Evolutionary conservation across 2,113 vertebrate species (phyloP).

Genomic region (Labeo rohita): DNA sequence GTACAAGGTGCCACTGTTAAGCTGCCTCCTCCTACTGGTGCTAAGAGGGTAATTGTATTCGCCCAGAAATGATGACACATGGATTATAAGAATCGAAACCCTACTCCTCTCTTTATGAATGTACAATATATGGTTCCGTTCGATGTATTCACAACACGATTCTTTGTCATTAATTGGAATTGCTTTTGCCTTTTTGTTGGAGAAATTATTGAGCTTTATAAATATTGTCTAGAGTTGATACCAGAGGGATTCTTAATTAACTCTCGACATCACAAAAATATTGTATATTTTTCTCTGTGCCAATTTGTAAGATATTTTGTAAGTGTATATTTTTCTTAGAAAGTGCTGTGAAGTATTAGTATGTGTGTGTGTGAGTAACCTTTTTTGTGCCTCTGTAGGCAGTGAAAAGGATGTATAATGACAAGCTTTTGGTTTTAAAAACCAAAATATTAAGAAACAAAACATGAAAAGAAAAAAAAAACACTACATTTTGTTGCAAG

Average conservation of each 20-base stretch:
- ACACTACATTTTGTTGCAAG: slow-evolving; percentile 93
- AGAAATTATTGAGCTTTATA: slow-evolving; percentile 97
- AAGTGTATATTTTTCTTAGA: slow-evolving; percentile 99
- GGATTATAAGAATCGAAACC: slow-evolving; percentile 58
- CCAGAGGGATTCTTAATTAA: slow-evolving; percentile 99
- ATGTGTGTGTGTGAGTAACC: slow-evolving; percentile 77
- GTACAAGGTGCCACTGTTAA: slow-evolving; percentile 92
- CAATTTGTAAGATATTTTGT: slow-evolving; percentile 99
- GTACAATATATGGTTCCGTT: slow-evolving; percentile 92
- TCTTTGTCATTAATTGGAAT: slow-evolving; percentile 93
- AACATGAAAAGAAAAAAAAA: slow-evolving; percentile 74
- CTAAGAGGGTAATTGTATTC: slow-evolving; percentile 83
- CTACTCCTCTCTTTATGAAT: slow-evolving; percentile 93
- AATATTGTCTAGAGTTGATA: slow-evolving; percentile 99
- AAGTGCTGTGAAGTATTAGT: slow-evolving; percentile 99
- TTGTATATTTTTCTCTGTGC: slow-evolving; percentile 99
- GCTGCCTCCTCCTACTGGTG: slow-evolving; percentile 96
- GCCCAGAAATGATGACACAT: slow-evolving; percentile 82
- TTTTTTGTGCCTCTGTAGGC: slow-evolving; percentile 95
- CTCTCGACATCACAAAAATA: slow-evolving; percentile 99
- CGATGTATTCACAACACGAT: slow-evolving; percentile 94
- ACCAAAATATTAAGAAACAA: slow-evolving; percentile 98
- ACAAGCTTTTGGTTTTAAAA: slow-evolving; percentile 99
- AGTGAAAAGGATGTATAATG: slow-evolving; percentile 99
- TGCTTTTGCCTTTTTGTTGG: slow-evolving; percentile 94